These are phyloP conservation scores for Callionymus lyra DNA, from an alignment of 2,113 vertebrate species.

Conservation along the genomic window DNA sequence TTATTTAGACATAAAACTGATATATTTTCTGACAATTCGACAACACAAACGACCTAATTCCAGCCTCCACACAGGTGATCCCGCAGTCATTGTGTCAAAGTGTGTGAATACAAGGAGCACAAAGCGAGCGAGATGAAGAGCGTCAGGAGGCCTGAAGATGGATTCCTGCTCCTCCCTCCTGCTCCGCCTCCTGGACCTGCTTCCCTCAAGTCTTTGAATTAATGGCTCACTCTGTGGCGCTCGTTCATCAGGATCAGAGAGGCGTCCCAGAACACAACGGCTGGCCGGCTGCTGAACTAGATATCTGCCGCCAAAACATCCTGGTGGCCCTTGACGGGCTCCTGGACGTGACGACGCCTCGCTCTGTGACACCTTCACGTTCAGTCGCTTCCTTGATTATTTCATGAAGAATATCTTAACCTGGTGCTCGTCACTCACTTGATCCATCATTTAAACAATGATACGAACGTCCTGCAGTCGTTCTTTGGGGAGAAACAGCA, in stretches of 20 bases:
- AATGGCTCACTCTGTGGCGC: conserved; percentile 51
- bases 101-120: conserved; percentile 11
- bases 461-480: no score
- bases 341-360: conserved; percentile 18
- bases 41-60: no score
- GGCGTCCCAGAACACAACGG: conserved; percentile 42
- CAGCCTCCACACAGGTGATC: no score
- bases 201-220: conserved; percentile 52
- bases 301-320: conserved; percentile 40
- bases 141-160: conserved; percentile 50
- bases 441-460: no score
- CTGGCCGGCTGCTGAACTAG: conserved; percentile 32
- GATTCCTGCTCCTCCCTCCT: conserved; percentile 60
- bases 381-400: no score
- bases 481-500: no score
- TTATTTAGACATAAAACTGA: no score
- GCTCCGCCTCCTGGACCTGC: conserved; percentile 17
- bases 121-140: conserved; percentile 17
- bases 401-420: no score
- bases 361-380: no score
- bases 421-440: no score
- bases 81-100: no score
- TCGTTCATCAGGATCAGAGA: conserved; percentile 48
- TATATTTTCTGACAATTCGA: no score
- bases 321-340: conserved; percentile 30